Percentiles rank a stretch among this genome's conserved stretches.
These are phyloP conservation scores for Poeciliopsis infans DNA, from an alignment of 2,797 vertebrate species.

Conservation along the genomic window DNA sequence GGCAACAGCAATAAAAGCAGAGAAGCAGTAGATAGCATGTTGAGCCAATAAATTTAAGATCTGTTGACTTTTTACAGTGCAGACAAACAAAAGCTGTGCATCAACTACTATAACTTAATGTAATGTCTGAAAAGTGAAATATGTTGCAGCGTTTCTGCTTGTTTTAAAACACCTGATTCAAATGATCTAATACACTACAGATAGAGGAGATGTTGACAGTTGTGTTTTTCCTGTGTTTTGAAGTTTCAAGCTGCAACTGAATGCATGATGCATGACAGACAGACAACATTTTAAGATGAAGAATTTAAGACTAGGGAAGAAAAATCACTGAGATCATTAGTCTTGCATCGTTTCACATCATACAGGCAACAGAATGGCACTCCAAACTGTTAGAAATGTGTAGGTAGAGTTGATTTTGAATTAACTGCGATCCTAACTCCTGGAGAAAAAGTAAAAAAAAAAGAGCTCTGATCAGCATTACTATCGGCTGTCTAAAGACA, in stretches of 20 bases:
- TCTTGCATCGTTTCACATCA: not conserved
- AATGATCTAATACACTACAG: too few species aligned
- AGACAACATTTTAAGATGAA: not conserved
- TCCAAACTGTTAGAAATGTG: not conserved
- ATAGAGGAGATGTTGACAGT: too few species aligned
- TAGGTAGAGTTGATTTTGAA: not conserved
- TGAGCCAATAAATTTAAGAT: constrained; percentile 25
- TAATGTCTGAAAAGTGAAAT: not conserved
- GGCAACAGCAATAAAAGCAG: constrained; percentile 50
- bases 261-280: not conserved
- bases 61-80: constrained; percentile 3
- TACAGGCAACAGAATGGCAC: not conserved
- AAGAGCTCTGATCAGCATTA: too few species aligned
- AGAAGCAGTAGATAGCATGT: constrained; percentile 40
- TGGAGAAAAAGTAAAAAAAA: not conserved
- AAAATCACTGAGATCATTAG: not conserved
- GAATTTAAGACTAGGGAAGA: not conserved
- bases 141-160: not conserved
- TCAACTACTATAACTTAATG: not conserved
- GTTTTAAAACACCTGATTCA: too few species aligned
- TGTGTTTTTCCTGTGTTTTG: too few species aligned
- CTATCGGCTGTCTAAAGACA: not conserved
- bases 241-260: not conserved
- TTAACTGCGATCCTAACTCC: not conserved
- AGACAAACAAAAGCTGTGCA: constrained; percentile 36